These are phyloP conservation scores for Catocala nupta DNA, from an alignment of 2,888 invertebrate species.

Conservation along the genomic window DNA sequence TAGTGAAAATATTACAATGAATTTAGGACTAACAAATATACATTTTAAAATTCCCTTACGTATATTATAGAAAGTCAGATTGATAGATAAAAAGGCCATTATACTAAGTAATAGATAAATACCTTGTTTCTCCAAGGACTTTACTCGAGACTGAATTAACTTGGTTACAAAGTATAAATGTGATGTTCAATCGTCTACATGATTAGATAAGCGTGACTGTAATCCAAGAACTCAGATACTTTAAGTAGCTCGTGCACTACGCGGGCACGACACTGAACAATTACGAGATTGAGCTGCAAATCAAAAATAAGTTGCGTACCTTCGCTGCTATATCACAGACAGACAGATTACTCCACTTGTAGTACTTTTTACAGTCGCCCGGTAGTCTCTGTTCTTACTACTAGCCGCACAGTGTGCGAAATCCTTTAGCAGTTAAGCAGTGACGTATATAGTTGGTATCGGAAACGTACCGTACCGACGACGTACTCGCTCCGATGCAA, in stretches of 20 bases:
- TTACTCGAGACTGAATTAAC: slow-evolving; percentile 35
- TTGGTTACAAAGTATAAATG: slow-evolving; percentile 42
- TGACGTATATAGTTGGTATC: slow-evolving; percentile 40
- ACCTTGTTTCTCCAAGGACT: slow-evolving; percentile 19
- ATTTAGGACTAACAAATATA: no score
- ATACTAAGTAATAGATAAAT: slow-evolving; percentile 4
- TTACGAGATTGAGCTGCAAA: not conserved
- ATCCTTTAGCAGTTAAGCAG: slow-evolving; percentile 33
- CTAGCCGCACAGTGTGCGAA: not conserved
- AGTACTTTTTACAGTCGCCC: not conserved
- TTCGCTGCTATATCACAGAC: no score
- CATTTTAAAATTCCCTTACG: not conserved
- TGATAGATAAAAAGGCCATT: not conserved
- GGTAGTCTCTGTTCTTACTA: not conserved
- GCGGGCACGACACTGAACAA: not conserved
- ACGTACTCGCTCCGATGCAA: slow-evolving; percentile 55
- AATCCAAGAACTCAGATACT: slow-evolving; percentile 47
- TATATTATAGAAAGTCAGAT: not conserved
- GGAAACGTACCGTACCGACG: slow-evolving; percentile 52
- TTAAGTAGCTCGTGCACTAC: slow-evolving; percentile 24
- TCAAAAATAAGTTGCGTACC: not conserved
- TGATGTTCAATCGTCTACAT: slow-evolving; percentile 45
- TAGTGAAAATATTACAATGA: not conserved
- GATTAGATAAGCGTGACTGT: slow-evolving; percentile 56
- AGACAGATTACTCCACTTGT: no score